Conservation (phyloP, 2,797 vertebrate species). For the Pogoniulus pusillus region DNA sequence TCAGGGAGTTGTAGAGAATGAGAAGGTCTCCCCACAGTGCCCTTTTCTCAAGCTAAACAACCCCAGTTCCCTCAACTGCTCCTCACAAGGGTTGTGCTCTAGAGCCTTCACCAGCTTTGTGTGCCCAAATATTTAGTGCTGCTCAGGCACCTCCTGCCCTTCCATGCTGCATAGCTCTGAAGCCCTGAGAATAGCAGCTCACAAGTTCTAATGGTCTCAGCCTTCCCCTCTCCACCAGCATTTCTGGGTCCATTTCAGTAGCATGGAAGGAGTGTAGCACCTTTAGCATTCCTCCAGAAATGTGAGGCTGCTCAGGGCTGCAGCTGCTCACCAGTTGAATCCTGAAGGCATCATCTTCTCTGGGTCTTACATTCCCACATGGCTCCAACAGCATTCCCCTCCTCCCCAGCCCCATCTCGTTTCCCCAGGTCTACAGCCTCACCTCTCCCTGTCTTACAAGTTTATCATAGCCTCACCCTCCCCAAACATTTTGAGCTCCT, state of each 20-base stretch:
- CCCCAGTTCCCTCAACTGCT: background rate
- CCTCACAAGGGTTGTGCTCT: background rate
- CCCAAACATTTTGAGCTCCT: background rate
- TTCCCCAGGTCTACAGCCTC: background rate
- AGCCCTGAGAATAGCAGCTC: background rate
- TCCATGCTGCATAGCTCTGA: background rate
- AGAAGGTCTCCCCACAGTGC: background rate
- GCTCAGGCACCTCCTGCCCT: background rate
- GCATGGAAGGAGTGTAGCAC: background rate
- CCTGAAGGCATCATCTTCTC: background rate
- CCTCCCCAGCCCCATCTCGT: fast-evolving
- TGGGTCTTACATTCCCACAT: fast-evolving
- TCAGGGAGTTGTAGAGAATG: background rate
- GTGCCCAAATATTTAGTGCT: background rate
- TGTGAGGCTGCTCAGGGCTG: fast-evolving
- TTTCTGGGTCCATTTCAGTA: too few species aligned
- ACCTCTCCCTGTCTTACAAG: background rate
- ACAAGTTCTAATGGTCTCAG: too few species aligned
- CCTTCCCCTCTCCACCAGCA: too few species aligned
- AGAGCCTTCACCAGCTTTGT: background rate
- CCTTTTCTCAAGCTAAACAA: background rate
- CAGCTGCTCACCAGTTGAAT: background rate
- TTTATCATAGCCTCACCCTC: background rate
- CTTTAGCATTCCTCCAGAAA: background rate
- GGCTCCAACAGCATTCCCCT: background rate